phyloP scores from a whole-genome alignment of 2,113 vertebrate genomes.

The Mionectes macconnelli region DNA sequence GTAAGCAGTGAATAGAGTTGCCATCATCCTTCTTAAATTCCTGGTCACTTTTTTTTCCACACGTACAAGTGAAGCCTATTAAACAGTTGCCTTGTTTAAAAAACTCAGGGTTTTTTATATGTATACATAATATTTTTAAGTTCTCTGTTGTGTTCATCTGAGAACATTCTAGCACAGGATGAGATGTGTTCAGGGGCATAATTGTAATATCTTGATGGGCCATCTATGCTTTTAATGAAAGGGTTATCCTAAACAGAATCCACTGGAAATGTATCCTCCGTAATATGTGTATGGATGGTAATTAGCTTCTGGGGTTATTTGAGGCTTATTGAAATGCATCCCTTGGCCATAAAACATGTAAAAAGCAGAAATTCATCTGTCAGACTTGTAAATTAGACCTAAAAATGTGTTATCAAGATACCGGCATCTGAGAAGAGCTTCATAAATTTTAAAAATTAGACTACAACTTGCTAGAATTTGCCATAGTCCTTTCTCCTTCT shows the following conservation, averaged over 20 bases:
- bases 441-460: background rate
- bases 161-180: background rate
- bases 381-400: background rate
- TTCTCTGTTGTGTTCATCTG: background rate
- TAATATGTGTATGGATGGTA: background rate
- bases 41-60: background rate
- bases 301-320: background rate
- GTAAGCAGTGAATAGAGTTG: background rate
- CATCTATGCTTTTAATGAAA: background rate
- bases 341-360: background rate
- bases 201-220: background rate
- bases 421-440: background rate
- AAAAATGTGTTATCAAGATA: background rate
- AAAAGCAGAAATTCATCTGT: background rate
- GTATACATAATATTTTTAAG: background rate
- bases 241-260: background rate
- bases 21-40: background rate
- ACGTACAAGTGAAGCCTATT: background rate
- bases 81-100: background rate
- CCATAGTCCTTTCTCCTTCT: background rate
- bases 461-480: background rate
- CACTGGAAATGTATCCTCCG: background rate
- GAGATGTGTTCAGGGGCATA: background rate
- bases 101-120: rapidly evolving
- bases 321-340: background rate